Conservation (phyloP, 2,888 invertebrate genomes). For the Macropis europaea region DNA sequence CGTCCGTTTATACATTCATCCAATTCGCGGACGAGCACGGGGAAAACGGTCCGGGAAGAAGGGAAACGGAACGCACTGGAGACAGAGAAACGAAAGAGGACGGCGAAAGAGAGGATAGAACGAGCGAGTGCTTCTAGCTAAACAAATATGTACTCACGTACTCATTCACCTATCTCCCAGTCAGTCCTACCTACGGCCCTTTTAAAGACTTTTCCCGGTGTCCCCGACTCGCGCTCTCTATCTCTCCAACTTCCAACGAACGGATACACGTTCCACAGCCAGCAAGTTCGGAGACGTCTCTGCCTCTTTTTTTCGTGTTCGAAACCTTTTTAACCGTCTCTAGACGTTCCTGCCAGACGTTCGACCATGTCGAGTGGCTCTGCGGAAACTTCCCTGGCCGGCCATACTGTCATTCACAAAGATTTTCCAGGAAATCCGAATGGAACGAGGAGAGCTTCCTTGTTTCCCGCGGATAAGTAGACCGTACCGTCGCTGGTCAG, state of each 20-base stretch:
- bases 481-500: too few species aligned
- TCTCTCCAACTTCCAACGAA: not conserved
- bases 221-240: slow-evolving; percentile 63
- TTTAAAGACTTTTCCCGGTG: slow-evolving; percentile 76
- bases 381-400: not conserved
- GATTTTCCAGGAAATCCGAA: slow-evolving; percentile 14
- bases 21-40: slow-evolving; percentile 56
- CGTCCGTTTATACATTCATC: slow-evolving; percentile 70
- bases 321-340: slow-evolving; percentile 47
- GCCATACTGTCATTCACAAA: slow-evolving; percentile 22
- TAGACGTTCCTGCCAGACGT: slow-evolving; percentile 24
- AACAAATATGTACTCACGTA: slow-evolving; percentile 79
- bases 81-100: slow-evolving; percentile 24
- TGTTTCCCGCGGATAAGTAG: too few species aligned
- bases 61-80: slow-evolving; percentile 1
- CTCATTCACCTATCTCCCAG: slow-evolving; percentile 78
- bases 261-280: not conserved
- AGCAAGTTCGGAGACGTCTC: slow-evolving; percentile 11
- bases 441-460: too few species aligned
- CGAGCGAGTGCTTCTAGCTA: slow-evolving; percentile 78
- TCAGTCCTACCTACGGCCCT: slow-evolving; percentile 70
- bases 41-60: slow-evolving; percentile 43
- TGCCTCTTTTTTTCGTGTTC: slow-evolving; percentile 23
- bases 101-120: slow-evolving; percentile 57
- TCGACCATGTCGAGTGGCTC: slow-evolving; percentile 14